These are phyloP conservation scores for Halcyon malimbica DNA, from an alignment of 2,113 vertebrate genomes.

Conservation along the genomic window DNA sequence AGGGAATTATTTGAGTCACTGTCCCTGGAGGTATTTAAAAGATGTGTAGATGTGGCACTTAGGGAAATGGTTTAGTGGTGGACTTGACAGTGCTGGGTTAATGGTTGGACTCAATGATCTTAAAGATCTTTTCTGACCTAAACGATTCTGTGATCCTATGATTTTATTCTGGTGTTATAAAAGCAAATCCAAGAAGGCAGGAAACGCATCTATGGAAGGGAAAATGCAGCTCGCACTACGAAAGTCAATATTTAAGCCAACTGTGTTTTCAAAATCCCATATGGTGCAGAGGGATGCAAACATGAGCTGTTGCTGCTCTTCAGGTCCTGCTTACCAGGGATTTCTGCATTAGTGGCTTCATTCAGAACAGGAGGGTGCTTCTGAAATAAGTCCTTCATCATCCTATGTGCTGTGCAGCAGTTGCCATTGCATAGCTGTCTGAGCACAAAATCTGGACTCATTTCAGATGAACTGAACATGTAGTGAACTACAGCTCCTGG, in stretches of 20 bases:
- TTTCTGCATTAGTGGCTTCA: background rate
- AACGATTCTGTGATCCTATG: background rate
- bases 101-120: background rate
- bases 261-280: conserved; percentile 53
- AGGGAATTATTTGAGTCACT: background rate
- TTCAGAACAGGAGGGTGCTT: background rate
- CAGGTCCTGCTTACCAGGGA: background rate
- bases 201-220: background rate
- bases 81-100: background rate
- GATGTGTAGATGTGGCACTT: background rate
- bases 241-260: conserved; percentile 43
- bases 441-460: background rate
- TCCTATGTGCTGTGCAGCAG: background rate
- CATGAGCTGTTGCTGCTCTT: conserved; percentile 38
- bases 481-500: background rate
- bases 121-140: background rate
- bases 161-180: conserved; percentile 3
- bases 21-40: background rate
- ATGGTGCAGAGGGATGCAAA: conserved; percentile 41
- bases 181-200: background rate
- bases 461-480: background rate
- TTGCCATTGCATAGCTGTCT: background rate
- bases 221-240: background rate
- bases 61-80: background rate
- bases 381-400: background rate